Evolutionary conservation across 2,113 vertebrate species (phyloP).

Genomic region (Eolophus roseicapilla): DNA sequence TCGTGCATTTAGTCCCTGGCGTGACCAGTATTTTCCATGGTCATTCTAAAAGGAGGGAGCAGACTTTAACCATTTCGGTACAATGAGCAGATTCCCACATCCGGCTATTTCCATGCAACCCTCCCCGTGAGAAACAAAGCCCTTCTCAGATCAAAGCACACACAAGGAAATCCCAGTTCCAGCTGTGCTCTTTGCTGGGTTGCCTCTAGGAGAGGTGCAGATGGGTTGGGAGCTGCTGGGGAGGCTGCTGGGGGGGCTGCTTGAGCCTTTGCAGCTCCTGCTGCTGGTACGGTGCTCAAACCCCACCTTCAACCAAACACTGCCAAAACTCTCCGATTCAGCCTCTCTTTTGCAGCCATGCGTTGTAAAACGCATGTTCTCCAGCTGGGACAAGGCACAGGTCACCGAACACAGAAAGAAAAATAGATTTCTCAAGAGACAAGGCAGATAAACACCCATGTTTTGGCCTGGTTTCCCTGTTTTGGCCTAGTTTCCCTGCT

Average conservation of each 20-base stretch:
- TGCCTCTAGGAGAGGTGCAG: neutral
- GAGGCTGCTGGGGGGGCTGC: neutral
- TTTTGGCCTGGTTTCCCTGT: neutral
- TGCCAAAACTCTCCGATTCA: neutral
- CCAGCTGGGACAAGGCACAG: neutral
- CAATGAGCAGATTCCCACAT: neutral
- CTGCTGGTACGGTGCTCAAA: neutral
- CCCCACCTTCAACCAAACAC: neutral
- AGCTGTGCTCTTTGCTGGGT: neutral
- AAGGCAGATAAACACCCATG: neutral
- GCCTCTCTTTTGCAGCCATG: neutral
- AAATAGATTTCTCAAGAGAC: neutral
- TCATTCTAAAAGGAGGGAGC: slow-evolving; percentile 1
- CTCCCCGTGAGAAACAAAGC: neutral
- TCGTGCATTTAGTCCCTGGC: neutral
- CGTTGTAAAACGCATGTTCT: neutral
- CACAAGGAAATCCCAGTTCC: neutral
- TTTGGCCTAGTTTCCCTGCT: neutral
- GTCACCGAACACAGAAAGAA: neutral
- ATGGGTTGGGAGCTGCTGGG: neutral
- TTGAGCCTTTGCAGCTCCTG: neutral
- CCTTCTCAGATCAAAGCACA: neutral
- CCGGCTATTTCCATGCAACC: neutral
- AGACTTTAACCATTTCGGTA: neutral
- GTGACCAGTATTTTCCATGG: slow-evolving; percentile 44